Conservation (phyloP, 2,797 vertebrate species). For the Melanotaenia pygmaea region DNA sequence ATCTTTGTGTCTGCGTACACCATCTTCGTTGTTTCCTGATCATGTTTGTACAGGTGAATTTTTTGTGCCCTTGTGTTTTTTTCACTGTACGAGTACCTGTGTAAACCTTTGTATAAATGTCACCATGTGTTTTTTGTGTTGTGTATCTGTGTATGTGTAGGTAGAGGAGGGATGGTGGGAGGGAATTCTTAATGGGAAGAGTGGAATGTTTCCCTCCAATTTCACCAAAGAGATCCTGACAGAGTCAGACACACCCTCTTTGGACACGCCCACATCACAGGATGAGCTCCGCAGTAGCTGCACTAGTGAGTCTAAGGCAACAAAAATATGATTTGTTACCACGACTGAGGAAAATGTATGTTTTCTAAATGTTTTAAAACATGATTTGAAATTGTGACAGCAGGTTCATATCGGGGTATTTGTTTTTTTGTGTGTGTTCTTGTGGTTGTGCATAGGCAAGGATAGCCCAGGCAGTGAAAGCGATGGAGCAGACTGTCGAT, state of each 20-base stretch:
- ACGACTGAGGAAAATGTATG: too few species aligned
- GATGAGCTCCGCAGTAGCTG: slow-evolving; percentile 87
- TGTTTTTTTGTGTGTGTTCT: slow-evolving; percentile 1
- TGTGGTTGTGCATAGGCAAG: slow-evolving; percentile 75
- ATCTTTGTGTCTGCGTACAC: too few species aligned
- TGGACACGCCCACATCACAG: slow-evolving; percentile 81
- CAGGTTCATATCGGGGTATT: neutral
- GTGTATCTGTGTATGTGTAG: slow-evolving; percentile 70
- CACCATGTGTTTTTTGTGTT: slow-evolving; percentile 5
- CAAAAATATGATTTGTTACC: too few species aligned
- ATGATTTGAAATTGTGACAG: neutral
- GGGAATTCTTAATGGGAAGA: slow-evolving; percentile 91
- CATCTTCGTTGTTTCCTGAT: neutral
- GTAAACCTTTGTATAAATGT: neutral
- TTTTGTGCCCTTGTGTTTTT: neutral
- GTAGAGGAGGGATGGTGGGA: slow-evolving; percentile 99
- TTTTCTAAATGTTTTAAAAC: too few species aligned
- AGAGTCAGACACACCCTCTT: slow-evolving; percentile 85
- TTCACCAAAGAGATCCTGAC: slow-evolving; percentile 91
- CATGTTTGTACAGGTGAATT: neutral
- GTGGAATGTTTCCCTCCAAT: slow-evolving; percentile 98
- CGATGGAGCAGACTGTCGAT: slow-evolving; percentile 92
- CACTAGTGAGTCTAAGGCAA: slow-evolving; percentile 85
- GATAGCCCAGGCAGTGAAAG: slow-evolving; percentile 95
- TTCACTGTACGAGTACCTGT: neutral